Base-by-base conservation (phyloP, 1,140 invertebrate species). In the Caerostris extrusa region DNA sequence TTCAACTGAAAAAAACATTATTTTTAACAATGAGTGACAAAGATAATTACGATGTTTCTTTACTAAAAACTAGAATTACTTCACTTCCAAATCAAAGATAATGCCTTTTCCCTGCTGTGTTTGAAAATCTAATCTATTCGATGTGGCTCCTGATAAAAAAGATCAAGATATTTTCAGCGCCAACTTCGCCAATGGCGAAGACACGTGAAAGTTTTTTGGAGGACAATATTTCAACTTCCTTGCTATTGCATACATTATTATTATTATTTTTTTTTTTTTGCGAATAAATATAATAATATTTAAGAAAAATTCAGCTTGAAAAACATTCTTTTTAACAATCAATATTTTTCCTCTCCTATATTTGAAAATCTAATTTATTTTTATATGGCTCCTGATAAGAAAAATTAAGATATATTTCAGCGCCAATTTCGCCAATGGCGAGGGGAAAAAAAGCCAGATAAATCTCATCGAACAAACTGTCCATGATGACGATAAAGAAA, bases 201-300 rank as follows among this genome's bases (percentile, higher is more conserved):
- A 34, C 34, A 34, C 34, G 2, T 34, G 34, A 34, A 34, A 34
- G 34, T 34, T 67, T 90, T 71, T 64, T 19, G 71, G 64, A 55
- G 53, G 64, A 90, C 67, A 85, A 19, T 55, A 85, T 60, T 56
- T 19, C 55, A 67, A 60, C 83, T 85, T 60, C n/a, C n/a, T 57
- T 34, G 34, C 0, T 34, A 34, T 34, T 34, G 34, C 34, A 34
- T 34, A 2, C 34, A 1, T 34, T 34, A 34, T 34, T n/a, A n/a
- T 34, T 34, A 34, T 34, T 34, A 34, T 1, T 34, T 34, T 34
- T 34, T 1, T 34, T 34, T 34, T 34, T 34, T 34, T 34, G 34
- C 34, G 34, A 34, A 34, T 34, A 34, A 34, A 34, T 34, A 34
- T 34, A 34, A 34, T 34, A 34, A 34, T 34, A 34, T 34, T 34